Evolutionary conservation across 2,888 invertebrate genomes (phyloP), one percentile per base, ranked within the genome.

Genomic region (Ophonus ardosiacus): DNA sequence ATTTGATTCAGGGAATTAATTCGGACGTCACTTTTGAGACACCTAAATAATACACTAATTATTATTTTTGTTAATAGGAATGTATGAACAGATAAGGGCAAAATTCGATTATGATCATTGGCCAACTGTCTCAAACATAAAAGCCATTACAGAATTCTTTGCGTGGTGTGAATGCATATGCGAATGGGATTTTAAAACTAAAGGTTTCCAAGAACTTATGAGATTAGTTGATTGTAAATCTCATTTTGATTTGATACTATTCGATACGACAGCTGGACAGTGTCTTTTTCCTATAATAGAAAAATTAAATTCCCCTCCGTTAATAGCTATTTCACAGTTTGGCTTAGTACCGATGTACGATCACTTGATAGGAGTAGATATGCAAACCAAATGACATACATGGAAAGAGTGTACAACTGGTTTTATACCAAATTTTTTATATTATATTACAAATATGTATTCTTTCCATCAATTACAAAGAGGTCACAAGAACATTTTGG

Each of bases 351-450:
- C 65, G 0, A 79, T 51, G 7, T 40, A n/a, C 8, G 31, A 63
- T 17, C 13, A 15, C 51, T 15, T 18, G 10, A 21, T 76, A 51
- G 84, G 79, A n/a, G 18, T 31, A 13, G 74, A 78, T 56, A 13
- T 76, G 24, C 76, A 84, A 74, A 84, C 57, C 6, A 85, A 59
- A 86, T 86, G 86, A 51, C 76, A 10, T 86, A 81, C 24, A 10
- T 15, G 7, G 38, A 84, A 68, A 59, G 86, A 31, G 15, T 78
- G 7, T 0, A 17, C 6, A 86, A 86, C 65, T 81, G 74, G 38
- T 40, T 81, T 21, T 79, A 31, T 18, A 59, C 57, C 24, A 31
- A n/a, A n/a, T n/a, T n/a, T n/a, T n/a, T n/a, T n/a, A n/a, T n/a
- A n/a, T n/a, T n/a, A n/a, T n/a, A n/a, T n/a, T n/a, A n/a, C n/a